Conservation (phyloP, 1,140 invertebrate genomes). For the Varroa destructor region DNA sequence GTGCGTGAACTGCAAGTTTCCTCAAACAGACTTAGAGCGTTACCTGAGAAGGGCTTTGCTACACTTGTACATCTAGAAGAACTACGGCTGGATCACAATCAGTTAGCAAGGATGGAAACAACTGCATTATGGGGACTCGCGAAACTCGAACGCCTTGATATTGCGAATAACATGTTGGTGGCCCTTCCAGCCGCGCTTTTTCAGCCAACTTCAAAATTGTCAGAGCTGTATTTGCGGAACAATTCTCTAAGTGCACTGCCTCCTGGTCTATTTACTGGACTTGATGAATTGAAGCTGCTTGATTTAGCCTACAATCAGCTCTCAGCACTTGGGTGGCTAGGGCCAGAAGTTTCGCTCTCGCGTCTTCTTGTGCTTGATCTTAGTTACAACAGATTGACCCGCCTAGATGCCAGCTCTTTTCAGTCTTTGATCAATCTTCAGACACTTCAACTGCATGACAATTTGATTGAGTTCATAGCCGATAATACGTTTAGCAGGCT, state of each 20-base stretch:
- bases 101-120: slow-evolving; percentile 55
- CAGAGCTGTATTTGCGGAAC: slow-evolving; percentile 71
- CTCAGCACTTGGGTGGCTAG: slow-evolving; percentile 57
- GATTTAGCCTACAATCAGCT: slow-evolving; percentile 75
- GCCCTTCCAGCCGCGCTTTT: slow-evolving; percentile 70
- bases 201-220: slow-evolving; percentile 55
- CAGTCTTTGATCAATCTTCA: slow-evolving; percentile 64
- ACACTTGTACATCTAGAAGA: slow-evolving; percentile 56
- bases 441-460: slow-evolving; percentile 63
- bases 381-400: slow-evolving; percentile 64
- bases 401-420: slow-evolving; percentile 65
- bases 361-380: slow-evolving; percentile 69
- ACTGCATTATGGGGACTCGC: slow-evolving; percentile 54
- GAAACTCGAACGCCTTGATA: slow-evolving; percentile 54
- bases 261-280: slow-evolving; percentile 58
- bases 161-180: slow-evolving; percentile 64
- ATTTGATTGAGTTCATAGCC: slow-evolving; percentile 60
- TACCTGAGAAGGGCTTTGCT: slow-evolving; percentile 61
- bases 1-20: slow-evolving; percentile 54
- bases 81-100: slow-evolving; percentile 62
- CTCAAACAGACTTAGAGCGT: slow-evolving; percentile 57
- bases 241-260: slow-evolving; percentile 63
- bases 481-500: slow-evolving; percentile 63
- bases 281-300: slow-evolving; percentile 63
- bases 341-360: slow-evolving; percentile 62